phyloP scores from a whole-genome alignment of 1,140 invertebrate genomes.

The Leptinotarsa undecemlineata region DNA sequence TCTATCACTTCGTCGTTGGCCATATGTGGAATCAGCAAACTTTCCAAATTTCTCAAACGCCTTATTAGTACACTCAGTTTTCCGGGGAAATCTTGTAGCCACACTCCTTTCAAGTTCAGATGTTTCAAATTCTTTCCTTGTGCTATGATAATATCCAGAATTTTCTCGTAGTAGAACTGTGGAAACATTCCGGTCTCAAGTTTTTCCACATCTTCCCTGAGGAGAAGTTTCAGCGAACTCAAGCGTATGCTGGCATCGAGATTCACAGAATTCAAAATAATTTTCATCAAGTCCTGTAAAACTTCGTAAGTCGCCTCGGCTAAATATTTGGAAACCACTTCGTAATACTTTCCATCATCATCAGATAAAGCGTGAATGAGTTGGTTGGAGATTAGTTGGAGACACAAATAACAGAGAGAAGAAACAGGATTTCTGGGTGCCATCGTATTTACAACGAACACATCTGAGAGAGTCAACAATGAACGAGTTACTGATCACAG shows the following conservation, averaged over 20 bases:
- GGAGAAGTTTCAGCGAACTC: slow-evolving; percentile 63
- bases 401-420: slow-evolving; percentile 41
- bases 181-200: slow-evolving; percentile 69
- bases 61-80: slow-evolving; percentile 64
- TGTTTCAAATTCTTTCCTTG: slow-evolving; percentile 54
- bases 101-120: slow-evolving; percentile 69
- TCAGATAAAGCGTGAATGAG: slow-evolving; percentile 47
- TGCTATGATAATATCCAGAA: slow-evolving; percentile 60
- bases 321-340: slow-evolving; percentile 44
- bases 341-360: slow-evolving; percentile 46
- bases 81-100: slow-evolving; percentile 67
- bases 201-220: slow-evolving; percentile 65
- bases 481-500: background rate
- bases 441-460: slow-evolving; percentile 37
- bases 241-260: slow-evolving; percentile 67
- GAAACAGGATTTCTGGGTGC: slow-evolving; percentile 48
- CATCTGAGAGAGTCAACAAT: background rate
- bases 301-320: slow-evolving; percentile 57
- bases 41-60: slow-evolving; percentile 61
- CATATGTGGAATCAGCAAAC: slow-evolving; percentile 68
- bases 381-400: slow-evolving; percentile 43
- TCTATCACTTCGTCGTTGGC: slow-evolving; percentile 69
- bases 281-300: slow-evolving; percentile 66
- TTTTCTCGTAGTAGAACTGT: slow-evolving; percentile 66
- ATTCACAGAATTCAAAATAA: slow-evolving; percentile 65